Base-by-base conservation (phyloP, 1,140 invertebrate species). In the Tigriopus japonicus region DNA sequence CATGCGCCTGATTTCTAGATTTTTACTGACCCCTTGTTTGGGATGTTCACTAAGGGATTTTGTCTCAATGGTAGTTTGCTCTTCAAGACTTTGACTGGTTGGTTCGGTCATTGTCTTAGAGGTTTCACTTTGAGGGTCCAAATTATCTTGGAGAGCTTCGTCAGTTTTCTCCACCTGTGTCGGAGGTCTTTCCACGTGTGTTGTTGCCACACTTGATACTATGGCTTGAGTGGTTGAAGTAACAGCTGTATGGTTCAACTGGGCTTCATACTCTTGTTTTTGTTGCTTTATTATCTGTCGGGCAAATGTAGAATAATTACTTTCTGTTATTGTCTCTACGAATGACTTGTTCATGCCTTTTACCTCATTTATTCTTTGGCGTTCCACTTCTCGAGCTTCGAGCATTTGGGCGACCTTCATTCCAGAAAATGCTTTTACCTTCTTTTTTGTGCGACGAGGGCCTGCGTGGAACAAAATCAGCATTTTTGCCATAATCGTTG, bases 1-100 rank as follows among this genome's bases (percentile, higher is more conserved):
- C 23, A 58, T 28, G 1, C 56, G 13, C 21, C 56, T 28, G 5
- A 58, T 58, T 58, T 58, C 56, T 7, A 58, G 28, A 23, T 58
- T 58, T 42, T 58, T 49, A 21, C 45, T 49, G 45, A 15, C 21
- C 12, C 45, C 21, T 49, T 49, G 45, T 6, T 6, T 49, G n/a
- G n/a, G 45, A 21, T 49, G 2, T 3, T 17, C n/a, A 15, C 10
- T 17, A 6, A 21, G 45, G 3, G 45, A 6, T 21, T 49, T 2
- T 2, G 45, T 5, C 45, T 49, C 21, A 2, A 5, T 49, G 2
- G 45, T 2, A 10, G n/a, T 6, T 49, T 2, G n/a, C 45, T 49
- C 45, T 49, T 49, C n/a, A 6, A 35, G 9, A 9, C 9, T 35
- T 5, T 35, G 3, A 35, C 3, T 35, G 3, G 3, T 9, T 35